Conservation (phyloP, 2,888 invertebrate species). For the Ectropis crepuscularia region DNA sequence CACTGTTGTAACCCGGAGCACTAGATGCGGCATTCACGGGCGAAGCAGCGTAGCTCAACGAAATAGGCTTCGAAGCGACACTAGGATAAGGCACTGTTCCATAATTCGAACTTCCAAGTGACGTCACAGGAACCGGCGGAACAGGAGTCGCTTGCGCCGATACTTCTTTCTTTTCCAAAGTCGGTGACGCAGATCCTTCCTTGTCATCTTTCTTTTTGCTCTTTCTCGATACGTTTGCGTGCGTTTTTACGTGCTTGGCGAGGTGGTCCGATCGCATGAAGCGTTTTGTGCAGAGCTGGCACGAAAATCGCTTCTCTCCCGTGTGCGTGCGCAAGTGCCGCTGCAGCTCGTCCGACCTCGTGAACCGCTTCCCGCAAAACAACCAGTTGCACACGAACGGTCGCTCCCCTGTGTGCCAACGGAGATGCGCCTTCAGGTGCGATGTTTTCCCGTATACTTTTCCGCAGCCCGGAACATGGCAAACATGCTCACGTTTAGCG, state of each 20-base stretch:
- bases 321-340: constrained; percentile 95
- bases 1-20: constrained; percentile 60
- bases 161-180: constrained; percentile 54
- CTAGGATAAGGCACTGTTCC: constrained; percentile 64
- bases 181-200: constrained; percentile 61
- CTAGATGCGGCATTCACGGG: constrained; percentile 33
- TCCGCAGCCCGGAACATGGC: constrained; percentile 94
- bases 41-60: constrained; percentile 65
- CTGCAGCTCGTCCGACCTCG: constrained; percentile 95
- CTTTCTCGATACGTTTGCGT: constrained; percentile 87
- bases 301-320: constrained; percentile 94
- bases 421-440: constrained; percentile 95
- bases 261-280: constrained; percentile 97
- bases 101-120: constrained; percentile 66
- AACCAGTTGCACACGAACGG: constrained; percentile 96
- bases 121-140: constrained; percentile 37
- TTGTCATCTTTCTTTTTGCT: constrained; percentile 76
- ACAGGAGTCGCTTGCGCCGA: constrained; percentile 25
- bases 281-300: constrained; percentile 93
- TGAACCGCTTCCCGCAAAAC: constrained; percentile 95
- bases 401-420: constrained; percentile 97
- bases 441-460: constrained; percentile 97
- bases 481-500: constrained; percentile 93
- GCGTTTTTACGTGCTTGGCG: constrained; percentile 96
- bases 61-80: constrained; percentile 53